phyloP scores from a whole-genome alignment of 2,888 invertebrate species.

The Frankliniella intonsa region DNA sequence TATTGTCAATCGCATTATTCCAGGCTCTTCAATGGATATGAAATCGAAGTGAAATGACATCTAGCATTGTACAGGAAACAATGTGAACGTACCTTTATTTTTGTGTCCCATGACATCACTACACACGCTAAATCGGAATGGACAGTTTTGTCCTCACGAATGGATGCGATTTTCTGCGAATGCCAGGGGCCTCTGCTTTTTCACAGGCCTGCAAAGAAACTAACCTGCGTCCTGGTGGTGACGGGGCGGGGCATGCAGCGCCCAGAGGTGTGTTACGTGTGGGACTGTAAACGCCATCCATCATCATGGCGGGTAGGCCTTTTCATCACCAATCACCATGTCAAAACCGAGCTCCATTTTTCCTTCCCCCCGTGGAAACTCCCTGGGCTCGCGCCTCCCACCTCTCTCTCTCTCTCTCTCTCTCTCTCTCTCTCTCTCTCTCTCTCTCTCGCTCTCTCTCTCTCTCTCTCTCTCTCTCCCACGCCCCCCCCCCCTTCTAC shows the following conservation, averaged over 20 bases:
- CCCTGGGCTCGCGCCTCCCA: not conserved
- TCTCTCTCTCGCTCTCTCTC: not conserved
- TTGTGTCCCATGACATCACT: too few relatives aligned
- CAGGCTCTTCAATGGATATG: too few relatives aligned
- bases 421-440: not conserved
- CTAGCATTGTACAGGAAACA: too few relatives aligned
- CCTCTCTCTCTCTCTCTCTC: not conserved
- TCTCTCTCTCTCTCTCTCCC: not conserved
- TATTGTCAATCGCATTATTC: too few relatives aligned
- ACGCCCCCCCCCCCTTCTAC: too few relatives aligned
- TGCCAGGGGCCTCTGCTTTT: too few relatives aligned
- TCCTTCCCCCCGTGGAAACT: not conserved
- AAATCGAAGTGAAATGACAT: too few relatives aligned
- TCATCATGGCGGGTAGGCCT: not conserved
- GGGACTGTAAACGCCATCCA: not conserved
- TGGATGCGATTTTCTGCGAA: too few relatives aligned
- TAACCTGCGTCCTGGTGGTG: not conserved
- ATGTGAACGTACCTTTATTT: too few relatives aligned
- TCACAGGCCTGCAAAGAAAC: too few relatives aligned
- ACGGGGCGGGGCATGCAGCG: not conserved
- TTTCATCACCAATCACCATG: constrained; percentile 22
- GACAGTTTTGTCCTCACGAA: too few relatives aligned
- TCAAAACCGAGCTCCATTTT: not conserved
- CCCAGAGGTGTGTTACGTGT: not conserved
- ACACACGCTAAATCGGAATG: too few relatives aligned